Evolutionary conservation across 2,888 invertebrate genomes (phyloP), one percentile per base, ranked within the genome.

Genomic region (Dasypogon diadema): DNA sequence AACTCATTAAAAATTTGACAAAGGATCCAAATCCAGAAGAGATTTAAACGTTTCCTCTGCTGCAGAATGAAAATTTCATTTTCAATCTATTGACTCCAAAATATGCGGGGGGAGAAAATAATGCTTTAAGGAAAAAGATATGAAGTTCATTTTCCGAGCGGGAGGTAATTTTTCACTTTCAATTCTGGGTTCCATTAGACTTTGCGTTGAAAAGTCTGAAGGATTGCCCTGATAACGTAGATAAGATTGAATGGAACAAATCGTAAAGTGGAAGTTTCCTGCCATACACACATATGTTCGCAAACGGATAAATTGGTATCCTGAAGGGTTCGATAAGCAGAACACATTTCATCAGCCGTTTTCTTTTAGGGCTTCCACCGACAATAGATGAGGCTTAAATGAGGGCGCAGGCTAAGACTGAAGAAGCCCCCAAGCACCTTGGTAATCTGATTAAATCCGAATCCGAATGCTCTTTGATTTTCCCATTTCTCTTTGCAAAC

Each of bases 141-240:
- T 42, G 42, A 42, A 42, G n/a, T 12, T 12, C 12, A 1, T 42
- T 46, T 14, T 46, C 26, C 16, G 37, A 37, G 16, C 16, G 16
- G 48, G 46, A 14, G 72, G 56, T 73, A 73, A 73, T 73, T 73
- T 73, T 73, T 73, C 72, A 73, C 56, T 73, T 73, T 56, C 72
- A 73, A 73, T 73, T 73, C 54, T 12, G 22, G 42, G 42, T 42
- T 22, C 56, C 72, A 73, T 73, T 73, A n/a, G n/a, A n/a, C n/a
- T n/a, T n/a, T 1, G 14, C 18, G 16, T 4, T 18, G 63, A 14
- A 2, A 54, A 54, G 63, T 18, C 22, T 37, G 8, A 18, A 21
- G 18, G 12, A 18, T 63, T 42, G 37, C 10, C 5, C 37, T 12
- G n/a, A 63, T 42, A 37, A 42, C 21, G 21, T 4, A 24, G 14